Evolutionary conservation across 92 coral and sea anemone species (phyloP).

Genomic region (Umimayanthus kanabou): DNA sequence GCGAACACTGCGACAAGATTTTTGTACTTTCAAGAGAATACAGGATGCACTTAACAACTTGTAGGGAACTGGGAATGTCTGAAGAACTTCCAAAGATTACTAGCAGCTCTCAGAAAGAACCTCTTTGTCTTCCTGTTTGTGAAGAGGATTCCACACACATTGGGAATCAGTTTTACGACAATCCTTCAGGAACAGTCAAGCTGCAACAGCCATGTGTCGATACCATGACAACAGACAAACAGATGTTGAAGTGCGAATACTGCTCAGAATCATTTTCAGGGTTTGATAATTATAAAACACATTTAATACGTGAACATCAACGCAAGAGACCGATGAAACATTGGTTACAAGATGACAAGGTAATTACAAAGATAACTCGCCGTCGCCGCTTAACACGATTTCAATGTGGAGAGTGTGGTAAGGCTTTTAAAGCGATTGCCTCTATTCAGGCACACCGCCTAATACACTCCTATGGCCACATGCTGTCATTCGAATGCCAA

Average conservation of each 20-base stretch:
- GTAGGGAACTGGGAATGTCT: not conserved
- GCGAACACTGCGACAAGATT: not conserved
- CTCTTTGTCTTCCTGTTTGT: not conserved
- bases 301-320: not conserved
- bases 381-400: not conserved
- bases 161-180: not conserved
- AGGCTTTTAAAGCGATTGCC: not conserved
- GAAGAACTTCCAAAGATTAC: not conserved
- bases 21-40: not conserved
- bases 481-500: not conserved
- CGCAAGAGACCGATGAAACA: not conserved
- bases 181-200: not conserved
- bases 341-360: not conserved
- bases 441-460: not conserved
- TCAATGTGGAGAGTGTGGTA: not conserved
- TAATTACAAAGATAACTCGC: not conserved
- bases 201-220: not conserved
- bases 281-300: not conserved
- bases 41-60: not conserved
- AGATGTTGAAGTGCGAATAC: not conserved
- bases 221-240: not conserved
- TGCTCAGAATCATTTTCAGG: not conserved
- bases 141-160: not conserved
- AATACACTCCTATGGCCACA: not conserved
- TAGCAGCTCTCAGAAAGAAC: not conserved